Evolutionary conservation across 1,140 invertebrate species (phyloP).

Genomic region (Drosophila fuyamai): DNA sequence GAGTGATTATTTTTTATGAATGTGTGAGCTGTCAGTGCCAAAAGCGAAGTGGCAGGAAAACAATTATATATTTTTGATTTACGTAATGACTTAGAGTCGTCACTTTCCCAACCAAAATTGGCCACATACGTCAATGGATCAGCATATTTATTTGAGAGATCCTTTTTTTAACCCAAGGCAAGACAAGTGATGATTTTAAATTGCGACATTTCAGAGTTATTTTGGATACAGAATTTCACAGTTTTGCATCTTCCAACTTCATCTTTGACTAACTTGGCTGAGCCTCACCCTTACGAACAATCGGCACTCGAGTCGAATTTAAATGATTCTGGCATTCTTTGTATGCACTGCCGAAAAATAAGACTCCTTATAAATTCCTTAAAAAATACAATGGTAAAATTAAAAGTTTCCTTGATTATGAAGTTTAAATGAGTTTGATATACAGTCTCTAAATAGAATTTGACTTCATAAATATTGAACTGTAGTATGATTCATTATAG

Average conservation of each 20-base stretch:
- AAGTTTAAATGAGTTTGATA: too few species aligned
- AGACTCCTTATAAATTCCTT: too few species aligned
- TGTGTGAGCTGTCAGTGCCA: conserved; percentile 23
- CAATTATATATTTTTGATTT: conserved; percentile 7
- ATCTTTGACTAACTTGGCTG: conserved; percentile 40
- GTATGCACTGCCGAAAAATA: neutral
- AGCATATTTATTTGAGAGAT: conserved; percentile 5
- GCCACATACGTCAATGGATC: neutral
- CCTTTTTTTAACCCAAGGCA: neutral
- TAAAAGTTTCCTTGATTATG: too few species aligned
- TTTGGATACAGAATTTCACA: conserved; percentile 10
- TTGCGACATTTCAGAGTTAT: conserved; percentile 4
- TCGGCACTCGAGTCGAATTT: conserved; percentile 46
- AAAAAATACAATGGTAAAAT: too few species aligned
- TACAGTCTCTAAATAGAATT: too few species aligned
- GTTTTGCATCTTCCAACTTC: conserved; percentile 11
- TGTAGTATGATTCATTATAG: too few species aligned
- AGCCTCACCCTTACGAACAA: conserved; percentile 16
- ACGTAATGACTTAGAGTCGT: neutral
- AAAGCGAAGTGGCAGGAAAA: conserved; percentile 10
- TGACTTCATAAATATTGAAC: too few species aligned
- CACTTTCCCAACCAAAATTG: neutral
- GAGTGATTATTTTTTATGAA: conserved; percentile 65
- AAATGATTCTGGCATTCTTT: conserved; percentile 41
- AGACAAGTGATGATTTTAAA: conserved; percentile 5